Evolutionary conservation across 2,113 vertebrate species (phyloP).

Genomic region (Pelvicachromis taeniatus): DNA sequence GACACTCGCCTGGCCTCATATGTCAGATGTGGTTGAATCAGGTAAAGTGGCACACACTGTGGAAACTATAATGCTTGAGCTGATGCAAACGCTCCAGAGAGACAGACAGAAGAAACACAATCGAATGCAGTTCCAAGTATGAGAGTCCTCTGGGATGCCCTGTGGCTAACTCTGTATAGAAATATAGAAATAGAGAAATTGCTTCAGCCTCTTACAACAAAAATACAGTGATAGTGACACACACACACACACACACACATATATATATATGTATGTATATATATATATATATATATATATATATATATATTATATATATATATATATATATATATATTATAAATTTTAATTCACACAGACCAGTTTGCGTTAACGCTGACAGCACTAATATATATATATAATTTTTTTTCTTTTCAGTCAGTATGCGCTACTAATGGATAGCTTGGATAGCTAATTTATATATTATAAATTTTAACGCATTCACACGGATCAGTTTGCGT

Average conservation of each 20-base stretch:
- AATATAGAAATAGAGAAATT: slow-evolving; percentile 39
- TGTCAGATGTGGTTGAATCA: slow-evolving; percentile 36
- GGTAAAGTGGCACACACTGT: slow-evolving; percentile 22
- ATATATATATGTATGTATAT: no score
- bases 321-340: not conserved
- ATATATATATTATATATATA: not conserved
- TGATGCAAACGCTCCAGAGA: slow-evolving; percentile 51
- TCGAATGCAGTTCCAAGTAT: slow-evolving; percentile 29
- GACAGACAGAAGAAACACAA: slow-evolving; percentile 37
- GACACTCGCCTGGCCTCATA: not conserved
- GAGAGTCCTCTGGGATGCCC: slow-evolving; percentile 37
- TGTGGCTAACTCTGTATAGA: slow-evolving; percentile 31
- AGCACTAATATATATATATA: no score
- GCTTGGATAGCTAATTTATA: no score
- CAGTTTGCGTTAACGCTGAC: no score
- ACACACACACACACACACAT: no score
- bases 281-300: not conserved
- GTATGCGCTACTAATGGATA: no score
- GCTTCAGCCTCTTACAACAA: slow-evolving; percentile 6
- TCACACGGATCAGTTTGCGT: no score
- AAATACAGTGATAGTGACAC: slow-evolving; percentile 3
- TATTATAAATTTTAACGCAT: no score
- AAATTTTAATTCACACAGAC: no score
- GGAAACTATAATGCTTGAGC: slow-evolving; percentile 35
- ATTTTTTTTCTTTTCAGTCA: no score